A percentile compares a stretch with the other conserved stretches of the same genome.
Evolutionary conservation across 2,113 vertebrate genomes (phyloP).

Genomic region (Scophthalmus maximus): DNA sequence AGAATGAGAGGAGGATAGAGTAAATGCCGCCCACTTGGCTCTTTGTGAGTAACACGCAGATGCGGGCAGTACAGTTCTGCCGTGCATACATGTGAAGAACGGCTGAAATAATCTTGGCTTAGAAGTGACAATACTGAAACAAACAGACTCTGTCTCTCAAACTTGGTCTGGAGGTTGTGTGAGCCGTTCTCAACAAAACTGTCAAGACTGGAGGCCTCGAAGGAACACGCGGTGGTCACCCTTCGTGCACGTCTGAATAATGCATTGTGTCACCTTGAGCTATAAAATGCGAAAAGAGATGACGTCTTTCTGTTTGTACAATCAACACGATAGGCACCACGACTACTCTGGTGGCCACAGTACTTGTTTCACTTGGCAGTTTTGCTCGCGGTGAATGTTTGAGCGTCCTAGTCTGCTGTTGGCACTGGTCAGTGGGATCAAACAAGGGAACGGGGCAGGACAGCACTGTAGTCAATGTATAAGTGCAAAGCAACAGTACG

Average conservation of each 20-base stretch:
- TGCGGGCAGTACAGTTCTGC: conserved; percentile 53
- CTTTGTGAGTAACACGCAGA: conserved; percentile 66
- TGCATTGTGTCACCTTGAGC: conserved; percentile 20
- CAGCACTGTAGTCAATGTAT: conserved; percentile 37
- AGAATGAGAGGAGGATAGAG: conserved; percentile 65
- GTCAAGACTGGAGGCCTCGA: conserved; percentile 43
- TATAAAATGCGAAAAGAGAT: conserved; percentile 34
- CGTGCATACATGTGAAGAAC: conserved; percentile 52
- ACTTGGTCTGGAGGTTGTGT: conserved; percentile 51
- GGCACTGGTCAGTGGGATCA: conserved; percentile 31
- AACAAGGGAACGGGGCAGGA: conserved; percentile 21
- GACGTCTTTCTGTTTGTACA: conserved; percentile 57
- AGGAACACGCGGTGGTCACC: conserved; percentile 28
- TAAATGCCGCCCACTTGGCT: conserved; percentile 71
- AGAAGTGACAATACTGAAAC: conserved; percentile 68
- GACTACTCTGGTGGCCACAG: conserved; percentile 36
- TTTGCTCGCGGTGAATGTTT: conserved; percentile 18
- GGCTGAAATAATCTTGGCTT: conserved; percentile 55
- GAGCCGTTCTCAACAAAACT: conserved; percentile 52
- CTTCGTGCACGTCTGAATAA: conserved; percentile 52
- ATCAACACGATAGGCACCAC: conserved; percentile 60
- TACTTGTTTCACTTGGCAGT: conserved; percentile 30
- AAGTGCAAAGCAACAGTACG: conserved; percentile 77
- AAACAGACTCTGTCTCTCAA: conserved; percentile 34
- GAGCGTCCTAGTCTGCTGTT: conserved; percentile 19